A percentile compares a stretch with the other conserved stretches of the same genome.
Conservation (phyloP, 2,797 vertebrate genomes). For the Pantherophis vulpinus region DNA sequence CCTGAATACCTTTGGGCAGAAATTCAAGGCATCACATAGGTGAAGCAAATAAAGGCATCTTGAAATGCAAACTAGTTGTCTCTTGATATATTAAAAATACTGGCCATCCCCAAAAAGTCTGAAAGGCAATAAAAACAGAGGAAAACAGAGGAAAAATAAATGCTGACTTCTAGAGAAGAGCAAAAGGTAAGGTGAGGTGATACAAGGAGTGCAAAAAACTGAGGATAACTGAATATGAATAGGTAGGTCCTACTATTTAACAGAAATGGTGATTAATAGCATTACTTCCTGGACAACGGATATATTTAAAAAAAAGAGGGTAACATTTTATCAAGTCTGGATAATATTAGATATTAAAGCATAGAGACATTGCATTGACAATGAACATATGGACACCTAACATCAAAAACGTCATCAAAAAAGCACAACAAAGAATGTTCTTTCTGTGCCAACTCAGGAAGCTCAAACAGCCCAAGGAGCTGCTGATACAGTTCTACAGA, state of each 20-base stretch:
- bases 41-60: not conserved
- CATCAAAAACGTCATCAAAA: too few relatives aligned
- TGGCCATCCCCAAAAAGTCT: not conserved
- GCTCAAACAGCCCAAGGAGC: too few relatives aligned
- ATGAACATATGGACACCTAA: not conserved
- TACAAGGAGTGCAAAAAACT: not conserved
- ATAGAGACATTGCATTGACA: not conserved
- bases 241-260: not conserved
- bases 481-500: too few relatives aligned
- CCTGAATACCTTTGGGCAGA: not conserved
- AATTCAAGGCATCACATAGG: not conserved
- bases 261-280: not conserved
- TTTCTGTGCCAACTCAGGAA: too few relatives aligned
- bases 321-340: not conserved
- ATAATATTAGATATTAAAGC: not conserved
- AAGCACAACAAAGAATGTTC: too few relatives aligned
- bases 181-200: not conserved
- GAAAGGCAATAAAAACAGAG: not conserved
- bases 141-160: not conserved
- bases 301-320: not conserved
- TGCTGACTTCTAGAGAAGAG: not conserved
- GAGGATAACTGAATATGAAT: not conserved
- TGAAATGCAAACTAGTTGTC: not conserved
- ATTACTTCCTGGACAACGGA: not conserved
- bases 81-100: not conserved